These are phyloP conservation scores for Poeciliopsis occidentalis DNA, from an alignment of 2,113 vertebrate genomes.

Conservation along the genomic window DNA sequence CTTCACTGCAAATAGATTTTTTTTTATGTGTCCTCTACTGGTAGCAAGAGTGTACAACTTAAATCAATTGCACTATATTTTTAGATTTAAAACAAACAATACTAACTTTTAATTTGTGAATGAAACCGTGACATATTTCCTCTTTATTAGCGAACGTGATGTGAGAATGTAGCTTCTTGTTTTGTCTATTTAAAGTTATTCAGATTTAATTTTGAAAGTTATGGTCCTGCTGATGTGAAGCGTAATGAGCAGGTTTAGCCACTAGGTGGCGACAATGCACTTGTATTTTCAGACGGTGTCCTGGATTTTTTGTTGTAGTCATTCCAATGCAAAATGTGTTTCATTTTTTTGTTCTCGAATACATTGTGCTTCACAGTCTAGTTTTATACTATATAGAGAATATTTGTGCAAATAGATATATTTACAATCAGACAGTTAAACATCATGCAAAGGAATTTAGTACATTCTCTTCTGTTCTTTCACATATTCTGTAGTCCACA, in stretches of 20 bases:
- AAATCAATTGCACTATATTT: conserved; percentile 40
- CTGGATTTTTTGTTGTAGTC: conserved; percentile 35
- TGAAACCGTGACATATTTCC: not conserved
- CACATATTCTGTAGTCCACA: conserved; percentile 13
- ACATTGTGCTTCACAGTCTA: conserved; percentile 25
- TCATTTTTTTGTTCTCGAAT: conserved; percentile 28
- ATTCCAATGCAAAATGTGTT: conserved; percentile 25
- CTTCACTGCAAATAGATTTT: not conserved
- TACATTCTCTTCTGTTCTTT: conserved; percentile 11
- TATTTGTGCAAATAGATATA: conserved; percentile 3
- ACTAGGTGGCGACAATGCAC: conserved; percentile 69
- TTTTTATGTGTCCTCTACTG: not conserved
- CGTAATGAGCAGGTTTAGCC: conserved; percentile 45
- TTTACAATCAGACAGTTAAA: conserved; percentile 4
- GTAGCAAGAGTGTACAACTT: too few species aligned
- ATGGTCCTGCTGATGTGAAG: conserved; percentile 8
- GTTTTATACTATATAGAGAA: conserved; percentile 6
- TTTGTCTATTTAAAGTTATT: conserved; percentile 1
- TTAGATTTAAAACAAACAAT: conserved; percentile 1
- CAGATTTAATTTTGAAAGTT: not conserved
- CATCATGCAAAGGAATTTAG: not conserved
- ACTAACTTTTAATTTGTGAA: conserved; percentile 3
- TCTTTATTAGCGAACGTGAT: not conserved
- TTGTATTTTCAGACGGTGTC: conserved; percentile 33
- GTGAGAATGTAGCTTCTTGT: conserved; percentile 32